Percentiles rank a stretch among this genome's conserved stretches.
Conservation (phyloP, 2,113 vertebrate genomes). For the Pachypanchax playfairii region DNA sequence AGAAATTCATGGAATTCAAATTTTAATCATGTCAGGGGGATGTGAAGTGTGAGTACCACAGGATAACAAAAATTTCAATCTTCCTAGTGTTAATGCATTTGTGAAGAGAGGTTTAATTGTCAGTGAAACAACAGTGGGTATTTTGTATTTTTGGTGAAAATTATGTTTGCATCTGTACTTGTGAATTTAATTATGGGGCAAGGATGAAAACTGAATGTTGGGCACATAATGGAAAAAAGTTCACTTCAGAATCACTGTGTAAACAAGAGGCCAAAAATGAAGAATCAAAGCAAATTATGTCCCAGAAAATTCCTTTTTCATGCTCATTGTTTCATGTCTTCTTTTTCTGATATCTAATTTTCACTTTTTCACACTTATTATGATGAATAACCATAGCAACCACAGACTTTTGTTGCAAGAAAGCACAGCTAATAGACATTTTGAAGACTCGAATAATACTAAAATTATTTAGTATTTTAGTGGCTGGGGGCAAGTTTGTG, state of each 20-base stretch:
- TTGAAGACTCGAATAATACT: too few species aligned
- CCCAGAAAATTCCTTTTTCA: not conserved
- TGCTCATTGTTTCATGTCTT: conserved; percentile 14
- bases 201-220: conserved; percentile 20
- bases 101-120: conserved; percentile 32
- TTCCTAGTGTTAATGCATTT: conserved; percentile 12
- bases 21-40: too few species aligned
- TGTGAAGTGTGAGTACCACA: too few species aligned
- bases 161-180: conserved; percentile 6
- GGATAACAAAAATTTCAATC: too few species aligned
- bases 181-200: conserved; percentile 13
- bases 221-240: conserved; percentile 38
- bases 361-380: too few species aligned
- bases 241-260: conserved; percentile 17
- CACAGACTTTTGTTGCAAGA: too few species aligned
- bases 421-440: too few species aligned
- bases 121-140: conserved; percentile 1
- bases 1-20: too few species aligned
- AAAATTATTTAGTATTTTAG: too few species aligned
- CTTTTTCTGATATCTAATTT: too few species aligned
- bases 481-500: too few species aligned
- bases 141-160: not conserved
- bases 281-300: not conserved
- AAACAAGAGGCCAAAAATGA: conserved; percentile 27
- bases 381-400: too few species aligned